Percentiles rank a stretch among this genome's conserved stretches.
These are phyloP conservation scores for Spermophilus dauricus DNA, from an alignment of 2,113 vertebrate species.

Conservation along the genomic window DNA sequence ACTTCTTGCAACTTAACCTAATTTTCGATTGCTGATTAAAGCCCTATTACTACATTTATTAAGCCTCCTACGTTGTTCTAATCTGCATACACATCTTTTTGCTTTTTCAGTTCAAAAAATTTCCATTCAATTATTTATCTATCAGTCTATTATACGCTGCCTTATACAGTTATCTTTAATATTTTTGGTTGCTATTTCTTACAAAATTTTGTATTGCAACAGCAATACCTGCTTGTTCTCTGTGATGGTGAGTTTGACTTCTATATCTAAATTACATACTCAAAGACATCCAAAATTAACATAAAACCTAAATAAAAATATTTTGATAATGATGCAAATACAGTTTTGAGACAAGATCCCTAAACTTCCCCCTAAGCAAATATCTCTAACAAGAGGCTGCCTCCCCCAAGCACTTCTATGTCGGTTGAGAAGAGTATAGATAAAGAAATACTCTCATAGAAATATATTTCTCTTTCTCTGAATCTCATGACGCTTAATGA, in stretches of 20 bases:
- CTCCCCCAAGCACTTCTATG: not conserved
- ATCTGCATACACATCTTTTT: not conserved
- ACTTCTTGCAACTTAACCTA: not conserved
- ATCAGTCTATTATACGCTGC: not conserved
- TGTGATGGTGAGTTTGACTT: not conserved
- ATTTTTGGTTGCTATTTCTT: not conserved
- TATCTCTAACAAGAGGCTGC: not conserved
- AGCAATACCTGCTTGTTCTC: not conserved
- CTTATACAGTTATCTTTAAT: not conserved
- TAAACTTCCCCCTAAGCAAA: not conserved
- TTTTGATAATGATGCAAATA: not conserved
- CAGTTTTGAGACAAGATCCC: not conserved
- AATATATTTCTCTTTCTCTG: not conserved
- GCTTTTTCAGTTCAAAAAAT: not conserved
- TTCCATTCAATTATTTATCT: not conserved
- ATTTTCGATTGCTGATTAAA: not conserved
- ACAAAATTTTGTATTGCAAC: not conserved
- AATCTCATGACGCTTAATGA: not conserved
- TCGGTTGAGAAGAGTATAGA: not conserved
- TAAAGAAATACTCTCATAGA: not conserved
- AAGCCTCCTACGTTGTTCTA: not conserved
- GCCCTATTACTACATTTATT: not conserved
- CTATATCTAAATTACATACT: not conserved
- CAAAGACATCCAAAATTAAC: not conserved
- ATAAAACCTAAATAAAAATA: not conserved